Base-by-base conservation (phyloP, 2,113 vertebrate species). In the Myrmecophaga tridactyla region DNA sequence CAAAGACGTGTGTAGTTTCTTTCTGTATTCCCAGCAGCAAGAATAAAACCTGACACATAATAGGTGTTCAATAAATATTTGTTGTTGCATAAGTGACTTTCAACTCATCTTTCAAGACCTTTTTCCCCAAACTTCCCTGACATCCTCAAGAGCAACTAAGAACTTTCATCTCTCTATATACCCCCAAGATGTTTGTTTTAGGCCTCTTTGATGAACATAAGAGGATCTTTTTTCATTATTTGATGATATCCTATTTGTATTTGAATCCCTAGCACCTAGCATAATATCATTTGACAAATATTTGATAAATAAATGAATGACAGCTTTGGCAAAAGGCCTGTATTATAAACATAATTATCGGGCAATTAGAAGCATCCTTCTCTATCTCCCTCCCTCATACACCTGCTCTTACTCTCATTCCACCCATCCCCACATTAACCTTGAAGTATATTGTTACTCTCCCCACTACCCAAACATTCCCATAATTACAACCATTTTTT, bases 261-360 rank as follows among this genome's bases (percentile, higher is more conserved):
- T 84, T n/a, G n/a, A n/a, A n/a, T n/a, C 31, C 48, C 23, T 77
- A 62, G 3, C 23, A 78, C 62, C 56, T 90, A 67, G 15, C 3
- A 83, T 60, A 78, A 82, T 3, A 65, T 78, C 46, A 77, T 77
- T 94, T 92, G 83, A 77, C 31, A 92, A 82, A 58, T 80, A 73
- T 83, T 92, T 94, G 21, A 46, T 84, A n/a, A 89, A 88, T 60
- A 85, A 91, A 73, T 34, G 34, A 84, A 56, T 65, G 1, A 67
- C 41, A 46, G n/a, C 53, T 17, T 83, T 87, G 62, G 85, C 29
- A 48, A 76, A 63, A 53, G 5, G 10, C 15, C 43, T 60, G 1
- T 18, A 34, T 86, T 86, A 83, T 43, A 48, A 86, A 39, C 3
- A 89, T 21, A 90, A 72, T 36, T 87, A 51, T 27, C 39, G 29